Base-by-base conservation (phyloP, 2,113 vertebrate genomes). In the Callipepla squamata region DNA sequence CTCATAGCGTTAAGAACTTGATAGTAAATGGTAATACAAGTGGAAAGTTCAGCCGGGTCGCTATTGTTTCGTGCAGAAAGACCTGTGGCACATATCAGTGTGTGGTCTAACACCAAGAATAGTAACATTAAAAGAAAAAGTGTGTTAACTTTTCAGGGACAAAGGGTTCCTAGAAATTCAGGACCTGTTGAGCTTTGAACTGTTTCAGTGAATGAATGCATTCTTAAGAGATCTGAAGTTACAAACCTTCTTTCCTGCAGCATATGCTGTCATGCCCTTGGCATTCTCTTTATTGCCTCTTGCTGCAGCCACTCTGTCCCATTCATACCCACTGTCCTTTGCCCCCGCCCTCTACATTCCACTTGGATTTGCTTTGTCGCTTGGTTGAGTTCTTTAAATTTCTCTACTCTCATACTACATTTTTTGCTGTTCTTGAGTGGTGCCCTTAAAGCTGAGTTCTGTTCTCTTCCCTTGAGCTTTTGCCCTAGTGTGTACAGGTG, bases 201-300 rank as follows among this genome's bases (percentile, higher is more conserved):
- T 90, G 66, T 81, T 92, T 48, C 57, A 57, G 1, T 92, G 78
- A 93, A 87, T 87, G 67, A 82, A 85, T 6, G 18, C 75, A 83
- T 94, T 94, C 74, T 95, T 85, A 67, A 74, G 81, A 87, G 21
- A 34, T 79, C 78, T 82, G 50, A 66, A 83, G 89, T 74, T 87
- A 59, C 50, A 80, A 81, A 67, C 76, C 74, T 93, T 85, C 75
- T 94, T 95, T 87, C 58, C 69, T 2, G 3, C 59, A 87, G 91
- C 40, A 45, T 62, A 67, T 87, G 77, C 48, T 11, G 5, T 85
- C 89, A 85, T 21, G 75, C 59, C 66, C 45, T 28, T 87, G 91
- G 74, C 87, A 89, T 85, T 92, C 83, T 65, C 53, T 89, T 93
- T 80, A 75, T 67, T 11, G 22, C 11, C 23, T 75, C 65, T 83